A percentile compares a stretch with the other conserved stretches of the same genome.
These are phyloP conservation scores for Plemyria rubiginata DNA, from an alignment of 2,888 invertebrate genomes.

Conservation along the genomic window DNA sequence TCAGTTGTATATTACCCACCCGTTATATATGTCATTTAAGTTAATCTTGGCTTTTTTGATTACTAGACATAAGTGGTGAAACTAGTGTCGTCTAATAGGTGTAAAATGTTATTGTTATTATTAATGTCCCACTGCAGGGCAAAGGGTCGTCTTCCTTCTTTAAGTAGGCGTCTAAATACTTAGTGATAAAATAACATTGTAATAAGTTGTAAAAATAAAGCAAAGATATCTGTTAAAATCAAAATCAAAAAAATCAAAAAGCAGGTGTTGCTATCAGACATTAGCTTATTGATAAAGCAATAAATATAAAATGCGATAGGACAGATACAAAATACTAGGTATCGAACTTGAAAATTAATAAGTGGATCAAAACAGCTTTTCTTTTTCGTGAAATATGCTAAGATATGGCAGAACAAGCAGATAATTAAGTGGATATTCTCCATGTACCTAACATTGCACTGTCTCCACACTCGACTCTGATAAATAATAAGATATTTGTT, in stretches of 20 bases:
- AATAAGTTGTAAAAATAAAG: background rate
- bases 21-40: no score
- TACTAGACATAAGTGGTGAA: background rate
- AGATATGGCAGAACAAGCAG: no score
- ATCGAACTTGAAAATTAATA: background rate
- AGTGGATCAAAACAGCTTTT: background rate
- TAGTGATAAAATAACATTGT: constrained; percentile 3
- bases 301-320: background rate
- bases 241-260: constrained; percentile 2
- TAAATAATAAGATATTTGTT: no score
- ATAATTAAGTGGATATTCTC: no score
- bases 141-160: no score
- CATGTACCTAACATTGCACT: no score
- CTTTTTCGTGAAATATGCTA: background rate
- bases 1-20: no score
- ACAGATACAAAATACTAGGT: background rate
- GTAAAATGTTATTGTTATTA: no score
- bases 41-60: no score
- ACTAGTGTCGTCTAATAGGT: background rate
- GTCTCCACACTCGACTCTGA: no score
- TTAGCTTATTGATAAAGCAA: background rate
- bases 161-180: background rate
- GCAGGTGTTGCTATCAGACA: background rate
- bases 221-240: background rate
- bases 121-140: no score